These are phyloP conservation scores for Heliconius nattereri DNA, from an alignment of 1,140 invertebrate genomes.

Conservation along the genomic window DNA sequence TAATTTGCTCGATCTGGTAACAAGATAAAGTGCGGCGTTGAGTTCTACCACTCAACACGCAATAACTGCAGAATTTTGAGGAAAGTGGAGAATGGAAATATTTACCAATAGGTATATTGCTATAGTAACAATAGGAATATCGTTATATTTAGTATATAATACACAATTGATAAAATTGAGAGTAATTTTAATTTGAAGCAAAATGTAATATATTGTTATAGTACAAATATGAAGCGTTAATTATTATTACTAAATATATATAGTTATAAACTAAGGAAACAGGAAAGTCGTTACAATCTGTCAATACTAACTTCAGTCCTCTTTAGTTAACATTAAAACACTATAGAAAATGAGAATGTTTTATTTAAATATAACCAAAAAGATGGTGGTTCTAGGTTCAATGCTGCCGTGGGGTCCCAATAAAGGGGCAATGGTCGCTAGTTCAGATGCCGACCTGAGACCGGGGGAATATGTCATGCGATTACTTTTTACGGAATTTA, in stretches of 20 bases:
- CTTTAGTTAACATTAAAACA: not conserved
- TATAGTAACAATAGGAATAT: no score
- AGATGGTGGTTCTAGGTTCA: constrained; percentile 59
- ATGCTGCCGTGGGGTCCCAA: constrained; percentile 91
- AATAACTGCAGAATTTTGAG: no score
- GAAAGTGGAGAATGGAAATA: no score
- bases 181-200: no score
- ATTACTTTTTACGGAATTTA: constrained; percentile 96
- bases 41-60: no score
- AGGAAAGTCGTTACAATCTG: not conserved
- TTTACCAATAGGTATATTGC: no score
- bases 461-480: constrained; percentile 98
- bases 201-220: no score
- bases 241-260: constrained; percentile 12
- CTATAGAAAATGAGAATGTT: not conserved
- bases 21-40: no score
- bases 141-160: no score
- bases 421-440: constrained; percentile 85
- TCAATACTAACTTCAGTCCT: not conserved
- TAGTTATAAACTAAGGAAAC: constrained; percentile 4
- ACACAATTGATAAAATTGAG: no score
- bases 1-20: no score
- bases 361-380: constrained; percentile 10
- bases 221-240: not conserved
- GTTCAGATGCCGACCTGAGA: constrained; percentile 85